Evolutionary conservation across 92 coral and sea anemone species (phyloP).

Genomic region (Epizoanthus fatuus): DNA sequence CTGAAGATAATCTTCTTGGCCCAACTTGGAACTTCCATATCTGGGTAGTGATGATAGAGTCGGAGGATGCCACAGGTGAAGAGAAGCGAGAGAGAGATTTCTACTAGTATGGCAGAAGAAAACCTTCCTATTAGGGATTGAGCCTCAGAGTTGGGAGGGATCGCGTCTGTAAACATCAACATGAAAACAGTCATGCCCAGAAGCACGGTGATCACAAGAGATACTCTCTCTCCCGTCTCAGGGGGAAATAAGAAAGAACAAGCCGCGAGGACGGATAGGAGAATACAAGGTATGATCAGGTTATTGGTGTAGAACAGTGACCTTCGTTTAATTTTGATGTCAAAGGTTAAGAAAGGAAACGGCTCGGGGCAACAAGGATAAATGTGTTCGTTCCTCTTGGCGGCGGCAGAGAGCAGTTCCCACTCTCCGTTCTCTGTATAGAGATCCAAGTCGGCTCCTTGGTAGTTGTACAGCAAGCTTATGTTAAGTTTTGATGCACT

Average conservation of each 20-base stretch:
- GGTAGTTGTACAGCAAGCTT: constrained; percentile 29
- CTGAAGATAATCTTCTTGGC: constrained; percentile 71
- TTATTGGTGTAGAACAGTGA: constrained; percentile 87
- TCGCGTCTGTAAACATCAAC: constrained; percentile 89
- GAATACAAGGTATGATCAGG: constrained; percentile 84
- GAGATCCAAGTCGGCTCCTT: constrained; percentile 46
- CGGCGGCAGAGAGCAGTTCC: constrained; percentile 76
- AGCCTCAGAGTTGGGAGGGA: constrained; percentile 90
- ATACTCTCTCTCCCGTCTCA: constrained; percentile 94
- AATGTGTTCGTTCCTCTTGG: constrained; percentile 40
- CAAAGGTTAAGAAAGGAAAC: constrained; percentile 75
- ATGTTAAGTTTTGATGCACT: constrained; percentile 66
- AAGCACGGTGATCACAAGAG: constrained; percentile 87
- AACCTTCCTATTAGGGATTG: constrained; percentile 90
- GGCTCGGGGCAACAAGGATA: constrained; percentile 84
- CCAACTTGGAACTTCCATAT: constrained; percentile 80
- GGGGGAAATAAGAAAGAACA: constrained; percentile 92
- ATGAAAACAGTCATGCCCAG: constrained; percentile 94
- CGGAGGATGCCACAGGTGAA: constrained; percentile 81
- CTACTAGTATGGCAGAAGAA: constrained; percentile 86
- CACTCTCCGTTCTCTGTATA: constrained; percentile 84
- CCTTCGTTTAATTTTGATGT: constrained; percentile 69
- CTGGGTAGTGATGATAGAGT: constrained; percentile 83
- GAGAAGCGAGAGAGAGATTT: constrained; percentile 78
- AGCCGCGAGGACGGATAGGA: constrained; percentile 80